phyloP scores from a whole-genome alignment of 2,888 invertebrate species.

The Mactromeris polynyma region DNA sequence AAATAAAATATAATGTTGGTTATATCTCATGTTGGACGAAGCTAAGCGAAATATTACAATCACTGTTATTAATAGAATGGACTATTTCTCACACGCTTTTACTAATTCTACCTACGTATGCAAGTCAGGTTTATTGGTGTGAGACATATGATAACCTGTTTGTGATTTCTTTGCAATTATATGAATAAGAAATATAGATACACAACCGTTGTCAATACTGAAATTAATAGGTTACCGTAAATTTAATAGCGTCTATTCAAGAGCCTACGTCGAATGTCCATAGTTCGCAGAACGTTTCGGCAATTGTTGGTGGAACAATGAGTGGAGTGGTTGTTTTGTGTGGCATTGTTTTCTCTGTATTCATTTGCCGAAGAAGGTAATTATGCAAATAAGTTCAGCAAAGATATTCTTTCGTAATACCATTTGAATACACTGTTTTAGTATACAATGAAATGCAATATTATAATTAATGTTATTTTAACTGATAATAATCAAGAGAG shows the following conservation, averaged over 20 bases:
- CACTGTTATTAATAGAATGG: too few species aligned
- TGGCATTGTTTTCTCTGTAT: background rate
- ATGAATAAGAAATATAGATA: background rate
- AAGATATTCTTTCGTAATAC: too few species aligned
- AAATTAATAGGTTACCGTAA: background rate
- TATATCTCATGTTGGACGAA: background rate
- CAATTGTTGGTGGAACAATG: background rate
- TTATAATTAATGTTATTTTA: background rate
- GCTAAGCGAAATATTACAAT: too few species aligned
- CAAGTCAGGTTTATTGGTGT: too few species aligned
- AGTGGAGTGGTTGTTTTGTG: background rate
- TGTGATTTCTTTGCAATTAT: too few species aligned
- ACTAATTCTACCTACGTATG: too few species aligned
- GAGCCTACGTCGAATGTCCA: background rate
- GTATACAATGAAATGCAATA: background rate
- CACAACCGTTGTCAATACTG: background rate
- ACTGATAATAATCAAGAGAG: background rate
- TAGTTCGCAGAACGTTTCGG: background rate
- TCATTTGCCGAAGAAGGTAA: background rate
- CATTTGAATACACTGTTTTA: background rate
- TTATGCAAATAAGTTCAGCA: too few species aligned
- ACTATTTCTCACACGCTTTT: too few species aligned
- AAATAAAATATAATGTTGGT: background rate
- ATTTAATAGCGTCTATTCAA: background rate
- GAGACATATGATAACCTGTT: too few species aligned